Evolutionary conservation across 1,140 invertebrate genomes (phyloP).

Genomic region (Drosophila nebulosa): DNA sequence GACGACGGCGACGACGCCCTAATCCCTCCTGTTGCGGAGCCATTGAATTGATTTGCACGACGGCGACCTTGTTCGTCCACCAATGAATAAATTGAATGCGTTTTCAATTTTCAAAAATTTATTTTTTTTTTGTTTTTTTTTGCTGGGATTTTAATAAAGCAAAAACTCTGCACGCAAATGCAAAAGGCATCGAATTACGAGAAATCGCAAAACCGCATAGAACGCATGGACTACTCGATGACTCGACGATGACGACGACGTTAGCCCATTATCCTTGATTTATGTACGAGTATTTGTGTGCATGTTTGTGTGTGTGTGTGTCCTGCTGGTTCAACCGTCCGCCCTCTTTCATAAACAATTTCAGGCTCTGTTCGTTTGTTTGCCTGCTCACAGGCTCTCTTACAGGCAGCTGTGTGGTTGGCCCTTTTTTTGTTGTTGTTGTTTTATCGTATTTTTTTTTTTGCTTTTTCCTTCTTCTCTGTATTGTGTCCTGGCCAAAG

Average conservation of each 20-base stretch:
- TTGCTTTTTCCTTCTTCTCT: slow-evolving; percentile 41
- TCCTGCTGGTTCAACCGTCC: slow-evolving; percentile 58
- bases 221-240: slow-evolving; percentile 3
- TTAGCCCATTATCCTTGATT: slow-evolving; percentile 73
- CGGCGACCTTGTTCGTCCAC: slow-evolving; percentile 60
- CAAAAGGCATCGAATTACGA: slow-evolving; percentile 76
- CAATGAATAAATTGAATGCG: slow-evolving; percentile 76
- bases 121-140: not conserved
- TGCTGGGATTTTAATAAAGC: slow-evolving; percentile 59
- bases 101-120: slow-evolving; percentile 57
- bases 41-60: slow-evolving; percentile 63
- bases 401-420: slow-evolving; percentile 52
- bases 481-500: slow-evolving; percentile 58
- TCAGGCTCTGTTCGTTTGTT: slow-evolving; percentile 53
- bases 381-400: slow-evolving; percentile 38
- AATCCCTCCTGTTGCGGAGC: slow-evolving; percentile 50
- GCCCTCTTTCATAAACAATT: slow-evolving; percentile 72
- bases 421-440: not conserved
- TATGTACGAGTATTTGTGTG: slow-evolving; percentile 44
- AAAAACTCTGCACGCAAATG: slow-evolving; percentile 57
- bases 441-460: slow-evolving; percentile 44
- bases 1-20: slow-evolving; percentile 50
- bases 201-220: slow-evolving; percentile 58
- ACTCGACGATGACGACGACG: slow-evolving; percentile 29
- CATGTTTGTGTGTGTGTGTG: slow-evolving; percentile 47